phyloP scores from a whole-genome alignment of 2,113 vertebrate species.

The Syngnathoides biaculeatus region DNA sequence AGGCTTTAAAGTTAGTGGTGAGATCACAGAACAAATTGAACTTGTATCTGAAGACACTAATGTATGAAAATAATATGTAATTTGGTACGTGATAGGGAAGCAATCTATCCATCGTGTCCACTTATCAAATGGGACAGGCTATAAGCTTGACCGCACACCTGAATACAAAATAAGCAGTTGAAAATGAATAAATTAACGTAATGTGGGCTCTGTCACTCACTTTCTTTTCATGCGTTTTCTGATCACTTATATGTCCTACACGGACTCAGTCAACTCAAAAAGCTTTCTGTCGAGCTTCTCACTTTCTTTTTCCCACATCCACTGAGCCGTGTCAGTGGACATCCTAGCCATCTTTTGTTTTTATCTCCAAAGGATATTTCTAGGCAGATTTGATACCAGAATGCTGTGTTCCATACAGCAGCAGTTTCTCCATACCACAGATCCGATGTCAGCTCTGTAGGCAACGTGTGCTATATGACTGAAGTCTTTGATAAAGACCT shows the following conservation, averaged over 20 bases:
- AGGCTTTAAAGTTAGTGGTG: too few species aligned
- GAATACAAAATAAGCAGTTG: background rate
- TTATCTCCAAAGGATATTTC: background rate
- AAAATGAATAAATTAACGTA: background rate
- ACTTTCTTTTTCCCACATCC: background rate
- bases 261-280: background rate
- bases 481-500: background rate
- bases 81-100: too few species aligned
- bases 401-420: background rate
- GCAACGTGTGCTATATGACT: background rate
- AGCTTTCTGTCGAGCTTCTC: background rate
- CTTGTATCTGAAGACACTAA: too few species aligned
- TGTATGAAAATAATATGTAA: too few species aligned
- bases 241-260: background rate
- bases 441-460: background rate
- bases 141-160: background rate
- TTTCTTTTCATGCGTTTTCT: background rate
- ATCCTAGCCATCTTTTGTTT: background rate
- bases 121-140: background rate
- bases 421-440: background rate
- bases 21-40: too few species aligned
- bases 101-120: background rate
- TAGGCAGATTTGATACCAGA: background rate
- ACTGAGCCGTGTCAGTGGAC: background rate
- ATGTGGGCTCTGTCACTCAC: background rate